Evolutionary conservation across 2,888 invertebrate genomes (phyloP).

Genomic region (Megalurothrips usitatus): DNA sequence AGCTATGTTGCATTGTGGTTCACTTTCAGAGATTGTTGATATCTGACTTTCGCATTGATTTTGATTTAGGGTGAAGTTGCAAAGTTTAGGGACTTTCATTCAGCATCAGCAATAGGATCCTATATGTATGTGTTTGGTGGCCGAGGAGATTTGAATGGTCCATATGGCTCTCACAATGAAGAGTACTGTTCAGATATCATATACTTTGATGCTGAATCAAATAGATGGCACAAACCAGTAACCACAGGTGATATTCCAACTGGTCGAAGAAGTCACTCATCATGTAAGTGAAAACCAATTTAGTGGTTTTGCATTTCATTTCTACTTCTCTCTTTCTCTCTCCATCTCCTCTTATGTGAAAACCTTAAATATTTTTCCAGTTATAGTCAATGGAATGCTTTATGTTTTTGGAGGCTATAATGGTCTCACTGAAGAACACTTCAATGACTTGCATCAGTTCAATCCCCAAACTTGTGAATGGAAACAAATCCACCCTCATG

Average conservation of each 20-base stretch:
- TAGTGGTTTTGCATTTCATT: background rate
- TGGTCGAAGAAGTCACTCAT: background rate
- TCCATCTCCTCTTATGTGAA: too few relatives aligned
- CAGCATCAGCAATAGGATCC: slow-evolving; percentile 69
- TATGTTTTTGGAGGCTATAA: slow-evolving; percentile 91
- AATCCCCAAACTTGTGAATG: slow-evolving; percentile 58
- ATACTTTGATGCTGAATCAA: slow-evolving; percentile 66
- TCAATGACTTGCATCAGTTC: slow-evolving; percentile 76
- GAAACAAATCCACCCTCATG: slow-evolving; percentile 57
- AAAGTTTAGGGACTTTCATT: slow-evolving; percentile 79
- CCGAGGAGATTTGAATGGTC: slow-evolving; percentile 66
- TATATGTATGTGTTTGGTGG: slow-evolving; percentile 90
- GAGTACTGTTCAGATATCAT: slow-evolving; percentile 72
- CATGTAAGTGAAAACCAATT: background rate
- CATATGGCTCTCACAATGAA: slow-evolving; percentile 62
- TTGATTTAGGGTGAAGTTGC: slow-evolving; percentile 18
- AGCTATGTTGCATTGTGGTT: background rate
- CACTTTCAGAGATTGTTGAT: background rate
- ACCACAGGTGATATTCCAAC: slow-evolving; percentile 52
- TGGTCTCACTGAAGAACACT: slow-evolving; percentile 69
- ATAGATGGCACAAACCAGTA: slow-evolving; percentile 62
- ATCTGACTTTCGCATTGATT: background rate
- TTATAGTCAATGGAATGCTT: slow-evolving; percentile 69
- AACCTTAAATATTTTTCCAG: slow-evolving; percentile 51
- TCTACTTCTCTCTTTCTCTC: too few relatives aligned